phyloP scores from a whole-genome alignment of 2,797 vertebrate genomes.

The Eulemur albifrons region DNA sequence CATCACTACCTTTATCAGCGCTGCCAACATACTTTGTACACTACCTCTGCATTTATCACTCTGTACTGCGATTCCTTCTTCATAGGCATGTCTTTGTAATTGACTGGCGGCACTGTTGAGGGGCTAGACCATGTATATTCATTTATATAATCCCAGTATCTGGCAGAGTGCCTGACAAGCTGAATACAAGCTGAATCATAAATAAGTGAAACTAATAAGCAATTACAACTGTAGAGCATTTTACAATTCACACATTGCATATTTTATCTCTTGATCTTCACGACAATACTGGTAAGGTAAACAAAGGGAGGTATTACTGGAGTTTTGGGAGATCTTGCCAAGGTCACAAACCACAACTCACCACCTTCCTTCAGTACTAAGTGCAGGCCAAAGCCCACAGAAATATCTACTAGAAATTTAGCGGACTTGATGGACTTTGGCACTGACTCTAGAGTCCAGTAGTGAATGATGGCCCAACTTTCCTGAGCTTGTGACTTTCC shows the following conservation, averaged over 20 bases:
- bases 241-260: slow-evolving; percentile 40
- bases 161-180: slow-evolving; percentile 41
- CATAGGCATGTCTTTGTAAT: not conserved
- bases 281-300: not conserved
- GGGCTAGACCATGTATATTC: slow-evolving; percentile 12
- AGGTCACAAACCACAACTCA: slow-evolving; percentile 33
- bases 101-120: not conserved
- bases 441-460: not conserved
- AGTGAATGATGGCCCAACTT: not conserved
- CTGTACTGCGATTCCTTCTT: not conserved
- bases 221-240: slow-evolving; percentile 58
- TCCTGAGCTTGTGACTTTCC: not conserved
- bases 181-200: slow-evolving; percentile 45
- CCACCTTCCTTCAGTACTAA: not conserved
- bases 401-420: slow-evolving; percentile 43
- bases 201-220: slow-evolving; percentile 54
- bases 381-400: not conserved
- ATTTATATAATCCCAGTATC: slow-evolving; percentile 50
- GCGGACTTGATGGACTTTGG: not conserved
- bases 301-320: not conserved
- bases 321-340: slow-evolving; percentile 25
- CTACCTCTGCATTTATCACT: slow-evolving; percentile 4
- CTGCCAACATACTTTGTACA: not conserved
- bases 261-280: slow-evolving; percentile 50
- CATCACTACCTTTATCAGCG: not conserved